phyloP scores from a whole-genome alignment of 2,888 invertebrate genomes.

The Mechanitis mazaeus region DNA sequence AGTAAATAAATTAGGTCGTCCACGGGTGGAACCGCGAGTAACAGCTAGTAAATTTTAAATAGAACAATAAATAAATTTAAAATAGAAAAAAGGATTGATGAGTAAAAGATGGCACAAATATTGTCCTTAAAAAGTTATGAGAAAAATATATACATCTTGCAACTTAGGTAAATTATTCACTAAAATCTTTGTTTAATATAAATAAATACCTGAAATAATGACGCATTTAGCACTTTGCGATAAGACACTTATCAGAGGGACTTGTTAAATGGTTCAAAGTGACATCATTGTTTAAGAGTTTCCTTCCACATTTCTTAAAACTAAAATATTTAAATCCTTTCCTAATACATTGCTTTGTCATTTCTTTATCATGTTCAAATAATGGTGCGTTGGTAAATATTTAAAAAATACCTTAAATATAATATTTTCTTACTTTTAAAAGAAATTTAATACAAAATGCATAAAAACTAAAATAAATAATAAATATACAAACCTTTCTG shows the following conservation, averaged over 20 bases:
- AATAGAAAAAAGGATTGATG: too few relatives aligned
- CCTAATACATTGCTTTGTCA: conserved; percentile 7
- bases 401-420: too few relatives aligned
- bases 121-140: too few relatives aligned
- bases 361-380: conserved; percentile 11
- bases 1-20: too few relatives aligned
- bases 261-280: conserved; percentile 50
- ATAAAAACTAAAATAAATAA: neutral
- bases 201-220: conserved; percentile 43
- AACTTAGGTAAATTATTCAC: neutral
- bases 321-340: conserved; percentile 15
- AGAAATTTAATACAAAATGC: too few relatives aligned
- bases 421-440: too few relatives aligned
- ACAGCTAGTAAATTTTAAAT: too few relatives aligned
- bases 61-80: too few relatives aligned
- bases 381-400: conserved; percentile 6
- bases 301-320: conserved; percentile 21
- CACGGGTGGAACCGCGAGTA: too few relatives aligned
- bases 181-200: conserved; percentile 27
- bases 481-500: neutral
- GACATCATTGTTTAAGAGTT: conserved; percentile 45
- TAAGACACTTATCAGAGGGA: conserved; percentile 46
- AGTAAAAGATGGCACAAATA: too few relatives aligned
- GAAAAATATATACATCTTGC: neutral
- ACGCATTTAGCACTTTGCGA: conserved; percentile 45